Base-by-base conservation (phyloP, 2,113 vertebrate species). In the Bagarius yarrelli region DNA sequence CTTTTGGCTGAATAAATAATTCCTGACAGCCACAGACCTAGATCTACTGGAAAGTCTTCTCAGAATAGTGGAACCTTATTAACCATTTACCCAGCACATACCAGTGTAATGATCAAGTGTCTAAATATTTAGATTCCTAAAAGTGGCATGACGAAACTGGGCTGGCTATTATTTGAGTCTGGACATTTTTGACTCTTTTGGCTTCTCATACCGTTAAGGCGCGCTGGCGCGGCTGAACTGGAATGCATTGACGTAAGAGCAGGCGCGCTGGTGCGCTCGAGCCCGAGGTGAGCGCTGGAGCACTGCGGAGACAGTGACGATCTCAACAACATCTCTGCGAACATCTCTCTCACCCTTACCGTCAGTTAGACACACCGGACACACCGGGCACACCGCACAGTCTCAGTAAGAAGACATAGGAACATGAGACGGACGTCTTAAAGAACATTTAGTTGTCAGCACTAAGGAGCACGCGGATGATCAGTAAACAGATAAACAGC, bases 231-330 rank as follows among this genome's bases (percentile, higher is more conserved):
- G 86, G 83, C 81, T 85, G 84, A 89, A 88, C 56, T 52, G 89
- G 90, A 90, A 91, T 90, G 91, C 52, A 87, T 81, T 93, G 93
- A 94, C 93, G 93, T 93, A 90, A 94, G 87, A 89, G 85, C 83
- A 82, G 88, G 86, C 56, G 81, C 80, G 67, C 83, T 81, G 40
- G 82, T 85, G 83, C 63, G 78, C 53, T 59, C 72, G 82, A 81
- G 81, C 72, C 67, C 52, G 76, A 81, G 70, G 83, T 79, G 81
- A 76, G 70, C 78, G 44, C 69, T 36, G 57, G 82, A 76, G 61
- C 52, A 63, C 83, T 84, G 83, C 86, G 63, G 86, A 85, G 14
- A 71, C 69, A 52, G 15, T 12, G 25, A 52, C 44, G 70, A n/a
- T 47, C 44, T 47, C 44, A 47, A 47, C 44, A 47, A 47, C 44